Evolutionary conservation across 2,797 vertebrate species (phyloP).

Genomic region (Telmatherina bonti): DNA sequence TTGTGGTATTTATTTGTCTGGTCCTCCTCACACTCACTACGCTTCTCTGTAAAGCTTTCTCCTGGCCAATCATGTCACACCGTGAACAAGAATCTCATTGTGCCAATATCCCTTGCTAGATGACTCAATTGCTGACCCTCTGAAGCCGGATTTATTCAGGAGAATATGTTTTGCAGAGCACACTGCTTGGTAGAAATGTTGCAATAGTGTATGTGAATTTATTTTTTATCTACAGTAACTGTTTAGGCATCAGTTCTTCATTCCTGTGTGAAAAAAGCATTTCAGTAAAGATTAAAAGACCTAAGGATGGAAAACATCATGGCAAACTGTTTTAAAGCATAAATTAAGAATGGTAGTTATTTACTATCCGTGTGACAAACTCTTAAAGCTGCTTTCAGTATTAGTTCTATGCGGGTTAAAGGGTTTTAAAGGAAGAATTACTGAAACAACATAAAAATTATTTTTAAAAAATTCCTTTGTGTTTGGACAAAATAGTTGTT

Average conservation of each 20-base stretch:
- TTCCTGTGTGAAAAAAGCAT: slow-evolving; percentile 27
- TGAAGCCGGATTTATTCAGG: slow-evolving; percentile 76
- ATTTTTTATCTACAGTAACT: slow-evolving; percentile 18
- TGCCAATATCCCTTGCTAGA: slow-evolving; percentile 68
- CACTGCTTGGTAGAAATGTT: slow-evolving; percentile 49
- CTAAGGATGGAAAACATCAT: not conserved
- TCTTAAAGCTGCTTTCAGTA: not conserved
- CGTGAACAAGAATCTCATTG: slow-evolving; percentile 83
- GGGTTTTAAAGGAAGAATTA: not conserved
- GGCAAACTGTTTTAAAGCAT: not conserved
- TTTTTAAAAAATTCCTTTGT: too few species aligned
- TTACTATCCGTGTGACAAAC: slow-evolving; percentile 2
- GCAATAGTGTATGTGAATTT: slow-evolving; percentile 60
- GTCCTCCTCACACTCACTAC: slow-evolving; percentile 33
- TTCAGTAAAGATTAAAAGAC: slow-evolving; percentile 7
- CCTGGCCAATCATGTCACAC: slow-evolving; percentile 71
- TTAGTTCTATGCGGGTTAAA: not conserved
- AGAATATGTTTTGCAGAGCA: slow-evolving; percentile 60
- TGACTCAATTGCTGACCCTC: slow-evolving; percentile 59
- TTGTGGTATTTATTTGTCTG: slow-evolving; percentile 75
- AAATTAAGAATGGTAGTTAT: not conserved
- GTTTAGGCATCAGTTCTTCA: slow-evolving; percentile 26
- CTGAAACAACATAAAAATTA: not conserved
- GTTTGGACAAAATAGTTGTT: not conserved
- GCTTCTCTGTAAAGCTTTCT: slow-evolving; percentile 53